Conservation (phyloP, 2,888 invertebrate genomes). For the Pristionchus mayeri region DNA sequence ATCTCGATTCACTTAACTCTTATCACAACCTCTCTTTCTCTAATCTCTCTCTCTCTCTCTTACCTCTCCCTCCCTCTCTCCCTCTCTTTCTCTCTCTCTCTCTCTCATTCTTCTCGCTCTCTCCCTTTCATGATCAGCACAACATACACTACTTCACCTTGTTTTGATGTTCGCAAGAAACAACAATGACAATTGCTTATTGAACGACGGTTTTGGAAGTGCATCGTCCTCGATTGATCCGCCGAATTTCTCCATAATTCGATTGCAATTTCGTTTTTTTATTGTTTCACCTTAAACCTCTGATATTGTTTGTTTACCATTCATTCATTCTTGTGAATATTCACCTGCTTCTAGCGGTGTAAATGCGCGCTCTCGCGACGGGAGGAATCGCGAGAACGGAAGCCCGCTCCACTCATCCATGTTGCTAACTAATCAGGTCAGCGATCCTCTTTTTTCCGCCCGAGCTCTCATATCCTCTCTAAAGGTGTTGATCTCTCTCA, state of each 20-base stretch:
- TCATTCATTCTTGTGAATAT: too few relatives aligned
- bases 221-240: too few relatives aligned
- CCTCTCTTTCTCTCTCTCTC: conserved; percentile 11
- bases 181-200: too few relatives aligned
- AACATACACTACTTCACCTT: background rate
- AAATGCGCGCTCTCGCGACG: conserved; percentile 14
- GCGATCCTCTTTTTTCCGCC: background rate
- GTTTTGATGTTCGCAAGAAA: too few relatives aligned
- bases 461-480: background rate
- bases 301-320: too few relatives aligned
- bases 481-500: background rate
- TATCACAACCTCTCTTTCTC: background rate
- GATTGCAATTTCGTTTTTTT: too few relatives aligned
- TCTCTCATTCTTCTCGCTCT: too few relatives aligned
- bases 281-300: too few relatives aligned
- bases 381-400: background rate
- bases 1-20: too few relatives aligned
- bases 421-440: conserved; percentile 43
- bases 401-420: background rate
- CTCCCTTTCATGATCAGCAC: too few relatives aligned
- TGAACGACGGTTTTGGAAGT: too few relatives aligned
- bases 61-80: background rate
- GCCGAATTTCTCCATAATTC: too few relatives aligned
- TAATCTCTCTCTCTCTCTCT: background rate
- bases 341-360: background rate